Evolutionary conservation across 37 sponge, comb jelly and placozoan species (phyloP).

Genomic region (Axinella damicornis): DNA sequence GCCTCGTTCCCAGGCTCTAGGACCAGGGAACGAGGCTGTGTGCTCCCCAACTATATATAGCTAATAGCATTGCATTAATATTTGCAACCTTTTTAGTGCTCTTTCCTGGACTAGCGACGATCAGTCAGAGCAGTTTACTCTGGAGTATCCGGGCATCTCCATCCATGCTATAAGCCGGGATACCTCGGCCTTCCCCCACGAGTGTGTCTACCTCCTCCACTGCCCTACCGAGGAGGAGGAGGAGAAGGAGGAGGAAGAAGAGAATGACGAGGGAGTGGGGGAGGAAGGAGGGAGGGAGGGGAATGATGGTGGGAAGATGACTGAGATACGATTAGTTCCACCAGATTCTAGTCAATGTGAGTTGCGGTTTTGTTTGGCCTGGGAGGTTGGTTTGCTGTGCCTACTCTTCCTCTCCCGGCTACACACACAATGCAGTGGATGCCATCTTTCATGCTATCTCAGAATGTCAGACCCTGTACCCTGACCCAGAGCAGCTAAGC

Average conservation of each 20-base stretch:
- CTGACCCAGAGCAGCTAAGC: slow-evolving; percentile 65
- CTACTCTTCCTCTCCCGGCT: no score
- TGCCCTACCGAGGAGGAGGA: background rate
- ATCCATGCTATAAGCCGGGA: slow-evolving; percentile 80
- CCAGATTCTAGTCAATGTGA: slow-evolving; percentile 46
- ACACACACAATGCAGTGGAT: slow-evolving; percentile 47
- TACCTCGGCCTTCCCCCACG: slow-evolving; percentile 47
- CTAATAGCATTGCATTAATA: no score
- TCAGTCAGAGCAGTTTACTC: background rate
- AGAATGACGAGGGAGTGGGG: slow-evolving; percentile 8
- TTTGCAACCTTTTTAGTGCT: slow-evolving; percentile 6
- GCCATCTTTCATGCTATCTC: slow-evolving; percentile 59
- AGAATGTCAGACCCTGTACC: slow-evolving; percentile 77
- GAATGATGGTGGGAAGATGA: slow-evolving; percentile 9
- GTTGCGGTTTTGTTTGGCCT: background rate
- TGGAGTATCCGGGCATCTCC: slow-evolving; percentile 65
- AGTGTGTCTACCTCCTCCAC: slow-evolving; percentile 63
- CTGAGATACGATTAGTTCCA: slow-evolving; percentile 58
- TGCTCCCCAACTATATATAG: no score
- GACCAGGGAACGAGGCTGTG: no score
- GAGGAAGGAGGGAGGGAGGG: background rate
- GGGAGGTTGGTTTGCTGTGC: no score
- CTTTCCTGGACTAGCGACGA: slow-evolving; percentile 47
- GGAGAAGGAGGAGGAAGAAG: slow-evolving; percentile 34
- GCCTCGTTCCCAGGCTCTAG: background rate